Evolutionary conservation across 2,113 vertebrate species (phyloP), one percentile per base, ranked within the genome.

Genomic region (Cygnus atratus): DNA sequence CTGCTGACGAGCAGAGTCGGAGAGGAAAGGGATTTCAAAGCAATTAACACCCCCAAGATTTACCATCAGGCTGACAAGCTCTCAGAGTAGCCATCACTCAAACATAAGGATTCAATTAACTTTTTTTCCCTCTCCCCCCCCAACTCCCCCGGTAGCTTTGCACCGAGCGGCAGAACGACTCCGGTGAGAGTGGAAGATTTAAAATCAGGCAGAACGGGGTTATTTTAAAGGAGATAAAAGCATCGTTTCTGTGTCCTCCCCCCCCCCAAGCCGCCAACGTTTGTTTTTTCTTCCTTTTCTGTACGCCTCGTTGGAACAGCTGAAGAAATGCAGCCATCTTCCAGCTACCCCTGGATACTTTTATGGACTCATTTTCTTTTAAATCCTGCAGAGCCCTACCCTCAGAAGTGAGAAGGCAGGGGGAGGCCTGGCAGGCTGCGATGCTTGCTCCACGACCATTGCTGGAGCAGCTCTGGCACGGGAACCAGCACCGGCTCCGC

Each of bases 11-110:
- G 70, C 61, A 9, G 65, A 82, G 50, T 10, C 2, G 0, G 35
- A 44, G 80, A 86, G 79, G 80, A 73, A 87, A 88, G 71, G 72
- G 88, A 79, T 73, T 93, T 81, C 83, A 55, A 84, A 95, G 77
- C 90, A 92, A 95, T 90, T 96, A 95, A 87, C 78, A 88, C 72
- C 74, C 89, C 81, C 68, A 79, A 74, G 95, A 95, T 96, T 92
- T 89, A 90, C 84, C 92, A 88, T 91, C 90, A 74, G 88, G 92
- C 87, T 61, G 68, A 88, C 93, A 96, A 96, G 91, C 57, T 70
- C 95, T 84, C 81, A 84, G 72, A 96, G 89, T 96, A 95, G 87
- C 96, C 93, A 94, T 97, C 93, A 92, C 95, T 94, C 92, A 94
- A 86, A 93, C 15, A 9, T 94, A 95, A 96, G 92, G 94, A 95